Base-by-base conservation (phyloP, 2,888 invertebrate genomes). In the Spilarctia lutea region DNA sequence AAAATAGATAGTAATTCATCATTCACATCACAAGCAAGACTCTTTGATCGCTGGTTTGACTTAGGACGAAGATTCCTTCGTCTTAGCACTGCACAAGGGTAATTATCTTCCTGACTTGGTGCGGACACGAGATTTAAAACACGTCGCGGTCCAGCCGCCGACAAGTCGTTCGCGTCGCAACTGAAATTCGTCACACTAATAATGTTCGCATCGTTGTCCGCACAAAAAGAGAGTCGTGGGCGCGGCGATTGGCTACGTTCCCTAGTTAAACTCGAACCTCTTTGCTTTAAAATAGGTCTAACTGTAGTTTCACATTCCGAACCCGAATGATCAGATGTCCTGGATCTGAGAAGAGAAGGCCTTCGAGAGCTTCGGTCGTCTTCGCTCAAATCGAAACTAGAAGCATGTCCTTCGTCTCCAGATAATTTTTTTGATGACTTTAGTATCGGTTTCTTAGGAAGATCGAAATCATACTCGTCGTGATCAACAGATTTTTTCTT, bases 401-500 rank as follows among this genome's bases (percentile, higher is more conserved):
- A 95, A 88, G 95, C 90, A 80, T 96, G 93, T 75, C 95, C 94
- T 88, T 97, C 97, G 83, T 97, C 97, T 71, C 97, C 96, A 45
- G 97, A 97, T 87, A 96, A 96, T 87, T 97, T 97, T 84, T 97
- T 97, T 2, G 97, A 97, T 68, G 97, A 96, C 91, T 98, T 98
- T 66, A 98, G 93, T 84, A 98, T 98, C 48, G 98, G 98, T 87
- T 96, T 97, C 86, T 96, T 97, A 0, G 97, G 97, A 83, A 97
- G 96, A 70, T 97, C 97, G 83, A 97, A 98, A 69, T 97, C 97
- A 85, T 96, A 96, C 84, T 98, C 98, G 80, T 97, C 97, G 68
- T 97, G 97, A 87, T 98, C 98, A 79, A 97, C 97, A 0, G 97
- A 97, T 91, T 98, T 98, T 94, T 99, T 99, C 93, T 98, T 98